Evolutionary conservation across 2,113 vertebrate species (phyloP).

Genomic region (Coracopsis vasa): DNA sequence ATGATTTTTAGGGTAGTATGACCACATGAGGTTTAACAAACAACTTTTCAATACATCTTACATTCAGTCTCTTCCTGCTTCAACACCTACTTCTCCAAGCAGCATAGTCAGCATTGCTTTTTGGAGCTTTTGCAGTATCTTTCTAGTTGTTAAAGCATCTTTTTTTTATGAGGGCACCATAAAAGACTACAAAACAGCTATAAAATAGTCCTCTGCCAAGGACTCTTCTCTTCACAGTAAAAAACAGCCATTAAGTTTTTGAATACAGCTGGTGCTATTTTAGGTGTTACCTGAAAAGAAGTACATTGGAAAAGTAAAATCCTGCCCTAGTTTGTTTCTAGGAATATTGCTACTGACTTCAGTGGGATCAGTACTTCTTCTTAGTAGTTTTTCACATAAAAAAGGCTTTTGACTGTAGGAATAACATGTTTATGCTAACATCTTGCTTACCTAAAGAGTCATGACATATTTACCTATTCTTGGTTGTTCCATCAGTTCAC

Average conservation of each 20-base stretch:
- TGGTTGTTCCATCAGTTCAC: not conserved
- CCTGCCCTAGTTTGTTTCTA: not conserved
- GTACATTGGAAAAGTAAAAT: not conserved
- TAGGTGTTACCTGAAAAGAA: not conserved
- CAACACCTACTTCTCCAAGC: not conserved
- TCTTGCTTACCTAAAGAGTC: not conserved
- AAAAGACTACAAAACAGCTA: slow-evolving; percentile 3
- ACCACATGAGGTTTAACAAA: not conserved
- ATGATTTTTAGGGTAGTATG: not conserved
- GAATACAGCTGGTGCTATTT: slow-evolving; percentile 24
- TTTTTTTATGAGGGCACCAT: not conserved
- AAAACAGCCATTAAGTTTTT: not conserved
- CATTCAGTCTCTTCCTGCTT: not conserved
- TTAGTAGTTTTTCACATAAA: not conserved
- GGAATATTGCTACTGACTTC: not conserved
- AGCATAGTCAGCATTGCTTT: not conserved
- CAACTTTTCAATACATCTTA: not conserved
- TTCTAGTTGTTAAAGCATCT: not conserved
- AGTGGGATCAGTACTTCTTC: not conserved
- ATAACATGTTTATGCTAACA: not conserved
- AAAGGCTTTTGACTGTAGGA: not conserved
- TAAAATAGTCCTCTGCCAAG: slow-evolving; percentile 6
- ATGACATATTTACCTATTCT: not conserved
- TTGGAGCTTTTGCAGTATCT: not conserved
- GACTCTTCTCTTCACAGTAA: not conserved